phyloP scores from a whole-genome alignment of 2,113 vertebrate species.

The Brienomyrus longianalis region DNA sequence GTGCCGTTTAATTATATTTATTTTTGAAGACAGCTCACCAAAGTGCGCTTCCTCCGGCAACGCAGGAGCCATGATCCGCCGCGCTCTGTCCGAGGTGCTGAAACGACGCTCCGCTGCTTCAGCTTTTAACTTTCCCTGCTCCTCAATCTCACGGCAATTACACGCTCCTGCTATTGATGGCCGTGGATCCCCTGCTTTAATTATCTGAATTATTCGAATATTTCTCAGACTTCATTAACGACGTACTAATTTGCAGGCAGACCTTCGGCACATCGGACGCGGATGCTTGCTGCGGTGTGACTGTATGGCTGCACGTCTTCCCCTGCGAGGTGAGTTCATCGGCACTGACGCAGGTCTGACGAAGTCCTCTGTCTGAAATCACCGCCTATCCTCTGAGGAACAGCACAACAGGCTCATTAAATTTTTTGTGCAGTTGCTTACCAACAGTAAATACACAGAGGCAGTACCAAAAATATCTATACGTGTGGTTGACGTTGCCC shows the following conservation, averaged over 20 bases:
- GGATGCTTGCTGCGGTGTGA: conserved; percentile 42
- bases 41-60: conserved; percentile 66
- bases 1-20: background rate
- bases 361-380: conserved; percentile 71
- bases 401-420: conserved; percentile 54
- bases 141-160: background rate
- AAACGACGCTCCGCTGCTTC: conserved; percentile 32
- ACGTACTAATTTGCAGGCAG: conserved; percentile 27
- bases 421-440: conserved; percentile 44
- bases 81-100: conserved; percentile 71
- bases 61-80: conserved; percentile 77
- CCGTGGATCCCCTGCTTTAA: conserved; percentile 19
- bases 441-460: background rate
- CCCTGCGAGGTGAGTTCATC: conserved; percentile 47
- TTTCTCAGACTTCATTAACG: background rate
- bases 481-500: background rate
- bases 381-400: conserved; percentile 52
- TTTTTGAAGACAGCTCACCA: conserved; percentile 57
- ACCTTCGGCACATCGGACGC: conserved; percentile 38
- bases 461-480: background rate
- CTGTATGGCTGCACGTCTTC: conserved; percentile 48
- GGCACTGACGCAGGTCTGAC: conserved; percentile 87
- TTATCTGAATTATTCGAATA: conserved; percentile 26
- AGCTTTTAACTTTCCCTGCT: background rate
- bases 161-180: conserved; percentile 23